Evolutionary conservation across 2,888 invertebrate species (phyloP).

Genomic region (Drosophila stalkeri): DNA sequence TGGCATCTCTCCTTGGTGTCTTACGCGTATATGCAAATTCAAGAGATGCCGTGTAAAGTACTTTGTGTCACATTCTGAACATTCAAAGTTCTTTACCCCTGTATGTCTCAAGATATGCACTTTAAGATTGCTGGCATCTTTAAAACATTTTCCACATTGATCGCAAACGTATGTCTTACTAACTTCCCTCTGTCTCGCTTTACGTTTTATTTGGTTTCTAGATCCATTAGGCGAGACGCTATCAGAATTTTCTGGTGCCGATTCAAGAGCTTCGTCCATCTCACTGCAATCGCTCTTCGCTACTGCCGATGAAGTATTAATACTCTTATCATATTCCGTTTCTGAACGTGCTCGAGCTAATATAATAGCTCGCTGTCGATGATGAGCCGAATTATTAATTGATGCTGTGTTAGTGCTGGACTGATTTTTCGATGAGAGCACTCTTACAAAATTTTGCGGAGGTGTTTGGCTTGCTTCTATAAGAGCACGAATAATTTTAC

Average conservation of each 20-base stretch:
- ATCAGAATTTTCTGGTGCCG: not conserved
- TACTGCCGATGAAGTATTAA: not conserved
- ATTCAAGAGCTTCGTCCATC: not conserved
- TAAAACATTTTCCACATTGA: slow-evolving; percentile 35
- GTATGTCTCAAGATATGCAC: slow-evolving; percentile 39
- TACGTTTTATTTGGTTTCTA: not conserved
- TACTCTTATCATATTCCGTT: not conserved
- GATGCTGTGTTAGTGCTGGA: not conserved
- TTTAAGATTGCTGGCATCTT: slow-evolving; percentile 39
- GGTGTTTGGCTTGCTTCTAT: no score
- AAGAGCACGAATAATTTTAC: not conserved
- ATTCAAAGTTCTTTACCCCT: slow-evolving; percentile 41
- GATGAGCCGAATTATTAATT: not conserved
- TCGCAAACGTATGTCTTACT: slow-evolving; percentile 35
- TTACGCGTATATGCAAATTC: slow-evolving; percentile 36
- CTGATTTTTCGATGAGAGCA: not conserved
- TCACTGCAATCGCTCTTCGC: no score
- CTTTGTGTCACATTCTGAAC: slow-evolving; percentile 31
- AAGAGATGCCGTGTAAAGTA: slow-evolving; percentile 40
- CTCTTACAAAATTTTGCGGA: not conserved
- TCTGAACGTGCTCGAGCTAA: not conserved
- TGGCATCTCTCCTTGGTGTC: slow-evolving; percentile 81
- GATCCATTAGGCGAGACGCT: not conserved
- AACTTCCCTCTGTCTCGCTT: no score
- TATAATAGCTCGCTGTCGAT: not conserved